Evolutionary conservation across 2,888 invertebrate genomes (phyloP), one percentile per base, ranked within the genome.

Genomic region (Salpingus planirostris): DNA sequence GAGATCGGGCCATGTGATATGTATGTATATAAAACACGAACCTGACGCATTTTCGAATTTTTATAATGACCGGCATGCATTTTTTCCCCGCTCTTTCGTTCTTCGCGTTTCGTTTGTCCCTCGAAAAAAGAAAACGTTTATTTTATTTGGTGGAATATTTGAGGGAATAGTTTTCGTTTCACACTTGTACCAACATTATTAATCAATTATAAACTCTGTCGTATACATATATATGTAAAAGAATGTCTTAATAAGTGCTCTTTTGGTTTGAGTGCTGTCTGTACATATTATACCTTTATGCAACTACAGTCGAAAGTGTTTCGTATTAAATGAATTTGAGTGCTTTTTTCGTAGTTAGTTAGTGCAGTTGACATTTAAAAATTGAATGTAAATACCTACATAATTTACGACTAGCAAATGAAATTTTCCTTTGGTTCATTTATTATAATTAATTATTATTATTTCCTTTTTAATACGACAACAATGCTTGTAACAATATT

Each of bases 1-100:
- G 21, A 45, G 46, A 51, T 47, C 52, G 57, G 57, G 58, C 59
- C 54, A 54, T 63, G 62, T 62, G 62, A 62, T 63, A 62, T 60
- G 60, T 59, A 59, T 57, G 56, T 62, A 58, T 58, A 56, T 59
- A 58, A 45, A 49, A 44, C 49, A 6, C n/a, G 50, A 42, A 51
- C 46, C 49, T 53, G 54, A 60, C 51, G 60, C 61, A 62, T 63
- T 62, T 56, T 54, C 52, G 53, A 55, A 55, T 54, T 56, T 60
- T 58, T 59, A 56, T 57, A 59, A 55, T 55, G 53, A 58, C 54
- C 46, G 54, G 54, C 53, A 57, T 57, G 59, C 57, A 59, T 60
- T 59, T 60, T 44, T 44, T 50, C 42, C 47, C 49, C 43, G 46
- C 52, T 54, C 45, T 46, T 49, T 45, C 43, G 24, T 36, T 34